Conservation (phyloP, 2,888 invertebrate genomes). For the Cybosia mesomella region DNA sequence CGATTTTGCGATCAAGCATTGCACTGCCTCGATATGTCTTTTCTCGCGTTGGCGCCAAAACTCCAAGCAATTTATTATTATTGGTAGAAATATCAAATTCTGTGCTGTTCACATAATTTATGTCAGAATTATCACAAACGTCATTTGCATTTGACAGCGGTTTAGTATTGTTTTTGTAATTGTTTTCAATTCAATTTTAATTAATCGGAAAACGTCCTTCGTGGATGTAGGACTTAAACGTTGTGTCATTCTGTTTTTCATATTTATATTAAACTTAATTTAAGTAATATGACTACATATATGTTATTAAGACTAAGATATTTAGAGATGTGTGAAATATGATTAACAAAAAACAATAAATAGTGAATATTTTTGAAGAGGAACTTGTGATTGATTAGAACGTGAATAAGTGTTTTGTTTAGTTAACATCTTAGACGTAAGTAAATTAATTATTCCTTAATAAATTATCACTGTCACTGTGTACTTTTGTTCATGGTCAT, state of each 20-base stretch:
- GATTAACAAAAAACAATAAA: constrained; percentile 7
- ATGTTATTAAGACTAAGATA: too few species aligned
- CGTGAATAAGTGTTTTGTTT: constrained; percentile 38
- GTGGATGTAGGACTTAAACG: constrained; percentile 18
- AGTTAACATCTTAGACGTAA: constrained; percentile 26
- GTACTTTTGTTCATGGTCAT: not conserved
- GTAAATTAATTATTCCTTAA: constrained; percentile 20
- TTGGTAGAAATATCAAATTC: constrained; percentile 2
- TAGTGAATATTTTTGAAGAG: constrained; percentile 25
- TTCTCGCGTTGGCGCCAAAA: too few species aligned
- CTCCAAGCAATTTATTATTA: too few species aligned
- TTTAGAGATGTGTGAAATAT: constrained; percentile 21
- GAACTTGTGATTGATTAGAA: constrained; percentile 20
- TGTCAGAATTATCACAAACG: not conserved
- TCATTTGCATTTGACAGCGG: constrained; percentile 14
- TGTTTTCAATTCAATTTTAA: not conserved
- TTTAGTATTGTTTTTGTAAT: constrained; percentile 11
- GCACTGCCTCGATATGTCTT: too few species aligned
- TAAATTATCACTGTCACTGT: not conserved
- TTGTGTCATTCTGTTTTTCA: constrained; percentile 29
- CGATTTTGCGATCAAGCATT: too few species aligned
- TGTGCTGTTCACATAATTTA: not conserved
- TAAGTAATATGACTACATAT: too few species aligned
- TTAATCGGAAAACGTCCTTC: constrained; percentile 24
- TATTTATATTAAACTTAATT: too few species aligned